These are phyloP conservation scores for Drosophila biarmipes DNA, from an alignment of 1,140 invertebrate genomes.

Conservation along the genomic window DNA sequence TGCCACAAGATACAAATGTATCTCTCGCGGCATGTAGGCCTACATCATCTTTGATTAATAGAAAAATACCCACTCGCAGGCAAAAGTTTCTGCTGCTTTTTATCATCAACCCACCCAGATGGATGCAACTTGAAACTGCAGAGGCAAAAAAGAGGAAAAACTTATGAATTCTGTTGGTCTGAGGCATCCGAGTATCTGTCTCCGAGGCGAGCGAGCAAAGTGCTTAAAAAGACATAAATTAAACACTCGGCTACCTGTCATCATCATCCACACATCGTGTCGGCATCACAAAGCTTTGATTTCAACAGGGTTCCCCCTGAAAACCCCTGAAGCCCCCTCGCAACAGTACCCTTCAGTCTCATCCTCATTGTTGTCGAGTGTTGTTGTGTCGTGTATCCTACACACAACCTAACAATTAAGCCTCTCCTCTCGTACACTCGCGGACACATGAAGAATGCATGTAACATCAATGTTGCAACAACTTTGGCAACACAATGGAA, in stretches of 20 bases:
- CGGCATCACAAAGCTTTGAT: conserved; percentile 80
- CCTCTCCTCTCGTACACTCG: conserved; percentile 53
- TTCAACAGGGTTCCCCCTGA: conserved; percentile 66
- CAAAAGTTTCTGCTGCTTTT: conserved; percentile 31
- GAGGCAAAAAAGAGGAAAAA: conserved; percentile 18
- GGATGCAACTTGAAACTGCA: conserved; percentile 38
- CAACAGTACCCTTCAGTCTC: conserved; percentile 13
- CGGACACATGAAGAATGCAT: conserved; percentile 29
- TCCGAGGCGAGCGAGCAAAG: conserved; percentile 57
- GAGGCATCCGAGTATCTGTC: conserved; percentile 27
- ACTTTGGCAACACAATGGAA: conserved; percentile 48
- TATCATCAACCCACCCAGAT: conserved; percentile 42
- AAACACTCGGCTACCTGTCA: conserved; percentile 81
- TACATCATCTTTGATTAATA: conserved; percentile 42
- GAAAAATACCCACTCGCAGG: conserved; percentile 49
- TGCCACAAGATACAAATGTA: conserved; percentile 52
- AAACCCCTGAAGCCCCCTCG: not conserved
- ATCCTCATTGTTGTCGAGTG: conserved; percentile 65
- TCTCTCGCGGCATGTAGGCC: conserved; percentile 13
- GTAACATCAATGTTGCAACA: conserved; percentile 48
- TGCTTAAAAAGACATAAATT: conserved; percentile 83
- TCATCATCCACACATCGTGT: conserved; percentile 71
- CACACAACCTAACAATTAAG: conserved; percentile 77
- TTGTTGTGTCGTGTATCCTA: conserved; percentile 72
- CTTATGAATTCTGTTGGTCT: conserved; percentile 24